phyloP scores from a whole-genome alignment of 1,140 invertebrate genomes.

The Bombus waltoni region DNA sequence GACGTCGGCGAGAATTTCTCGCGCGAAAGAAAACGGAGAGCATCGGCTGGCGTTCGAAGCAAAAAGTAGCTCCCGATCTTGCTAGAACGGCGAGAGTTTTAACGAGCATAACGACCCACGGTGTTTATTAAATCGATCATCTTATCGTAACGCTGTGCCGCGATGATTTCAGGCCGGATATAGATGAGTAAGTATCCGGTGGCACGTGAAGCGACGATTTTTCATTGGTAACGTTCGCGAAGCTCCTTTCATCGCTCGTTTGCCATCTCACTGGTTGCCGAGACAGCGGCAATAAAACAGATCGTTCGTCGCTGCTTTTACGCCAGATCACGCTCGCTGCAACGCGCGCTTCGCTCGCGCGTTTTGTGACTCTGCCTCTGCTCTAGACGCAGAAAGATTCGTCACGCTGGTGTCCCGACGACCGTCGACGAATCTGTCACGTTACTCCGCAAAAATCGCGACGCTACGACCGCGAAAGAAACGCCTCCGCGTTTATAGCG shows the following conservation, averaged over 20 bases:
- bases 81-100: neutral
- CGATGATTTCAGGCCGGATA: slow-evolving; percentile 14
- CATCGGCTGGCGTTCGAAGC: no score
- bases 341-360: no score
- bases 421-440: neutral
- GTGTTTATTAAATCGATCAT: slow-evolving; percentile 53
- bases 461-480: neutral
- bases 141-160: neutral
- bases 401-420: neutral
- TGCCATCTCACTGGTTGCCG: slow-evolving; percentile 17
- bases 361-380: neutral
- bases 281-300: slow-evolving; percentile 56
- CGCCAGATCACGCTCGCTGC: neutral
- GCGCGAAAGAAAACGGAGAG: neutral
- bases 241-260: slow-evolving; percentile 30
- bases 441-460: neutral
- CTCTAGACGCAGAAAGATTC: neutral
- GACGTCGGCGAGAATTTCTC: neutral
- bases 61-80: neutral
- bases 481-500: neutral
- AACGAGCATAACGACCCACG: slow-evolving; percentile 42
- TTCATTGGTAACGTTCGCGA: slow-evolving; percentile 39
- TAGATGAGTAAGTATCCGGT: slow-evolving; percentile 39
- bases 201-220: slow-evolving; percentile 55
- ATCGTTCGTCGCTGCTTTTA: slow-evolving; percentile 20